Evolutionary conservation across 2,113 vertebrate species (phyloP), one percentile per base, ranked within the genome.

Genomic region (Ivindomyrus marchei): DNA sequence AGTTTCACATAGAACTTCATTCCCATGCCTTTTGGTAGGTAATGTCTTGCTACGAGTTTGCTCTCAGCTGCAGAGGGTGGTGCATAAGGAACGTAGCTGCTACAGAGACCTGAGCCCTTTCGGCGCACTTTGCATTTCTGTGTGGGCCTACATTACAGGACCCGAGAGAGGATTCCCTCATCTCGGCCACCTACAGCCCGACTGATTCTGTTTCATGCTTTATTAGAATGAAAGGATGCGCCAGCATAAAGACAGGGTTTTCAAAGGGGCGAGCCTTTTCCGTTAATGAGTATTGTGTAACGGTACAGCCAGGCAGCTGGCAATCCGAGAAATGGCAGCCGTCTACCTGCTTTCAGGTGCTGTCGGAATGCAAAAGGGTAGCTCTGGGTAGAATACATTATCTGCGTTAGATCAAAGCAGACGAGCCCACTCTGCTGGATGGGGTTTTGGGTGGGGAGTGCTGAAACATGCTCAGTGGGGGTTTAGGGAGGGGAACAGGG

Each of bases 401-500:
- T 10, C 88, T 80, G 31, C 17, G 15, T 87, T 87, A 87, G 47
- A 50, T 87, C 27, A 87, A 31, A 50, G 49, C 47, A 87, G 85
- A 36, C 13, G 0, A 46, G 24, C 49, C 13, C 24, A 87, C 46
- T n/a, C 45, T n/a, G 46, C 45, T 36, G 49, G 47, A 31, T 87
- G 85, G 11, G 31, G 49, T 8, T 87, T 53, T 19, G 27, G 49
- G 27, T 45, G 42, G 83, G 77, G 77, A n/a, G 84, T 1, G 24
- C 85, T 19, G 85, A 52, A 9, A 53, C 49, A 47, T 21, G 39
- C 42, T 24, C 49, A 13, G 85, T 19, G 49, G 85, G 85, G 24
- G 47, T 15, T 50, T 53, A 5, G 2, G 46, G n/a, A 49, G 84
- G 92, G 92, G 92, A 70, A 27, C 27, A 31, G 62, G 27, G 94